Evolutionary conservation across 2,113 vertebrate genomes (phyloP).

Genomic region (Aphelocoma coerulescens): DNA sequence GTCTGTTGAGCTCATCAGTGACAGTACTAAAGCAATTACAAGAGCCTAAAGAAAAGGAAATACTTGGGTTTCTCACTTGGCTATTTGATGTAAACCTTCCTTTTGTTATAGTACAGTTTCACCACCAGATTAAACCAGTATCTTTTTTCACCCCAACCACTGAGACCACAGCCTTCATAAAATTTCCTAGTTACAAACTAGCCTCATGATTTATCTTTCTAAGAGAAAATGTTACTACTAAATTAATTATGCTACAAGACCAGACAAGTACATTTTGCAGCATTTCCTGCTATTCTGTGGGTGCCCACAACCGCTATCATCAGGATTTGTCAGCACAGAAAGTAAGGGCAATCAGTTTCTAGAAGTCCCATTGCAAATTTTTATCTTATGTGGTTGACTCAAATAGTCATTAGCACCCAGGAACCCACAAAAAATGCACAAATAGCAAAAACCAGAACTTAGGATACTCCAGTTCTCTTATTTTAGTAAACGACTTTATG

Average conservation of each 20-base stretch:
- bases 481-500: background rate
- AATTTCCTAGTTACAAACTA: background rate
- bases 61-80: background rate
- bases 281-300: background rate
- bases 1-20: background rate
- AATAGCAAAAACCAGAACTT: background rate
- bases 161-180: background rate
- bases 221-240: background rate
- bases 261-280: background rate
- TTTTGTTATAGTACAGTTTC: background rate
- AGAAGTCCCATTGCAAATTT: background rate
- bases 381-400: background rate
- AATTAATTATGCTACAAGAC: background rate
- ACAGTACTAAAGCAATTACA: background rate
- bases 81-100: background rate
- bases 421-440: background rate
- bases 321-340: background rate
- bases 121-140: background rate
- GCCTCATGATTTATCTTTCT: background rate
- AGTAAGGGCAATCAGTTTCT: background rate
- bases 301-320: background rate
- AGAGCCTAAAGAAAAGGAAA: background rate
- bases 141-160: background rate
- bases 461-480: background rate
- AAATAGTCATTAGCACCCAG: background rate